Conservation (phyloP, 2,113 vertebrate genomes). For the Verasper variegatus region DNA sequence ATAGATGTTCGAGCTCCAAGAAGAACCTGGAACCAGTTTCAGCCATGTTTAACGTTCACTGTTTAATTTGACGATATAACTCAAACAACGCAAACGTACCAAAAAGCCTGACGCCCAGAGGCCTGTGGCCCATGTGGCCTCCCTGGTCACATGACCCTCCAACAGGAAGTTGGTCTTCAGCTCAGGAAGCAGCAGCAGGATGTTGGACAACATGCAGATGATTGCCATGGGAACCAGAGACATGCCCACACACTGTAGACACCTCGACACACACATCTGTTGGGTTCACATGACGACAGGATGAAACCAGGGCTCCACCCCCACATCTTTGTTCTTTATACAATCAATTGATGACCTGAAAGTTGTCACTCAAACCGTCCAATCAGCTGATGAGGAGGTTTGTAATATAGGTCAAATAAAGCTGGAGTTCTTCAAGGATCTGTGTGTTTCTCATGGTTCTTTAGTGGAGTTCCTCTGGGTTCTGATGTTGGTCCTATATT, state of each 20-base stretch:
- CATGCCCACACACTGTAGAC: constrained; percentile 80
- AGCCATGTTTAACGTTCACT: background rate
- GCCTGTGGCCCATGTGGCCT: constrained; percentile 84
- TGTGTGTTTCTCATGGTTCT: too few relatives aligned
- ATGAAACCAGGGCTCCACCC: background rate
- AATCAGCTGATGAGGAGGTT: too few relatives aligned
- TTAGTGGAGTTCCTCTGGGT: too few relatives aligned
- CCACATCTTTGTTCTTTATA: background rate
- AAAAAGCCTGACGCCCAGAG: constrained; percentile 85
- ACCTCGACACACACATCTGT: constrained; percentile 85
- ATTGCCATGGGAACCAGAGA: constrained; percentile 81
- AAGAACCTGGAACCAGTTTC: constrained; percentile 66
- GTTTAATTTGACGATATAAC: background rate
- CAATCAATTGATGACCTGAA: too few relatives aligned
- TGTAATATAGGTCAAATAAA: too few relatives aligned
- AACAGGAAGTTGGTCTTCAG: constrained; percentile 73
- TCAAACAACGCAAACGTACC: constrained; percentile 64
- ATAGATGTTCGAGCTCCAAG: constrained; percentile 66
- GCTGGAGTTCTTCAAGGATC: too few relatives aligned
- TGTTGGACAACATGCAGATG: constrained; percentile 82
- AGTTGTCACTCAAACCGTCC: too few relatives aligned
- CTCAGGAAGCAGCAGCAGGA: constrained; percentile 86
- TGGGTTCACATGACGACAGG: background rate
- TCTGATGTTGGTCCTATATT: too few relatives aligned
- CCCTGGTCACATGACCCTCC: constrained; percentile 82